A percentile compares a stretch with the other conserved stretches of the same genome.
These are phyloP conservation scores for Anser brachyrhynchus DNA, from an alignment of 2,113 vertebrate genomes.

Conservation along the genomic window DNA sequence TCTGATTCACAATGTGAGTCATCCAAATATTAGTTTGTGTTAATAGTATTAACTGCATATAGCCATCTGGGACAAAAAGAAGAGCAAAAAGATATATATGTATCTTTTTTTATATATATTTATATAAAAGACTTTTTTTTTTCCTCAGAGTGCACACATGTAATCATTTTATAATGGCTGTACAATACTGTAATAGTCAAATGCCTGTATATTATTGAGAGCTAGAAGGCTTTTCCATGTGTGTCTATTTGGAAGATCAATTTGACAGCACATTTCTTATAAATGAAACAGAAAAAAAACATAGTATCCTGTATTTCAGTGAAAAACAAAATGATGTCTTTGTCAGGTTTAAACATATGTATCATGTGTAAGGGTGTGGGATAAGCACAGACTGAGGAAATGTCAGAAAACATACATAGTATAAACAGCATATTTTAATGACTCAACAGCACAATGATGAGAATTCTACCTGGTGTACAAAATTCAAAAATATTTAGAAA, in stretches of 20 bases:
- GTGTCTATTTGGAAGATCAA: background rate
- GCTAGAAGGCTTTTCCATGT: background rate
- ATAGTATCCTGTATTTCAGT: background rate
- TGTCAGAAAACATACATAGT: background rate
- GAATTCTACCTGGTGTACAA: background rate
- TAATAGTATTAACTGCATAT: background rate
- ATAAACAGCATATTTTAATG: background rate
- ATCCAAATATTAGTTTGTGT: background rate
- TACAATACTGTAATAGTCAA: background rate
- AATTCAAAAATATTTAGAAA: background rate
- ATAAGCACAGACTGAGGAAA: background rate
- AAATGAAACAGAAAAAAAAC: background rate
- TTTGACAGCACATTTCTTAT: background rate
- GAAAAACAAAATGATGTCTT: background rate
- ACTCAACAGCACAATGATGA: background rate
- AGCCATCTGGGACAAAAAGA: background rate
- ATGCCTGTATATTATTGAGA: background rate
- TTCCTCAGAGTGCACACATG: background rate
- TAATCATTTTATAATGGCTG: background rate
- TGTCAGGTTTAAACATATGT: background rate
- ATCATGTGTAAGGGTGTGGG: background rate
- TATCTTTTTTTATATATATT: too few relatives aligned
- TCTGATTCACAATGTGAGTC: background rate
- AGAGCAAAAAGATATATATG: background rate
- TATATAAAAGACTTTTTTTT: too few relatives aligned